A percentile compares a stretch with the other conserved stretches of the same genome.
Evolutionary conservation across 2,888 invertebrate genomes (phyloP).

Genomic region (Drosophila demipolita): DNA sequence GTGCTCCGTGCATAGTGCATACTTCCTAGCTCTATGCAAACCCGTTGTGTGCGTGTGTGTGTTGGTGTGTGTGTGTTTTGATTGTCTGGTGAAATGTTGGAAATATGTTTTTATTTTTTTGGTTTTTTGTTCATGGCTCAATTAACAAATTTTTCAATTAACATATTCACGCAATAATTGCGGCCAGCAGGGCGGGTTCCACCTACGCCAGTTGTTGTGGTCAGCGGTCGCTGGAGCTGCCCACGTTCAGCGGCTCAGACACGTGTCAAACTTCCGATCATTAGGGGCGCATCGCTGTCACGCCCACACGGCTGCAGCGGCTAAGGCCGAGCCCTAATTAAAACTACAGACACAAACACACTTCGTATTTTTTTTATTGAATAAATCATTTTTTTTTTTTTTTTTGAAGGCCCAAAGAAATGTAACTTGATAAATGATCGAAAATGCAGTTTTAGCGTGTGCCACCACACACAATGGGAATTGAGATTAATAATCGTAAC

Average conservation of each 20-base stretch:
- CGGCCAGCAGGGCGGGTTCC: constrained; percentile 29
- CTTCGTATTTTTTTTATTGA: constrained; percentile 30
- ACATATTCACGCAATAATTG: constrained; percentile 81
- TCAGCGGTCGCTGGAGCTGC: constrained; percentile 18
- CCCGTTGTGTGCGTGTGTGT: neutral
- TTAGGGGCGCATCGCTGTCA: constrained; percentile 64
- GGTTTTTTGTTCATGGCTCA: constrained; percentile 54
- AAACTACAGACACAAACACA: constrained; percentile 68
- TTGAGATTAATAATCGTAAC: constrained; percentile 74
- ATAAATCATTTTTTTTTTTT: constrained; percentile 4
- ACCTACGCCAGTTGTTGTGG: constrained; percentile 43
- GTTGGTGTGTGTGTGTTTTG: constrained; percentile 2
- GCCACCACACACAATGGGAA: constrained; percentile 67
- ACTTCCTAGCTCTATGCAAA: constrained; percentile 41
- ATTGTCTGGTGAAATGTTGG: constrained; percentile 64
- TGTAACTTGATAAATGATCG: constrained; percentile 72
- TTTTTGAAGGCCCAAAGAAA: constrained; percentile 12
- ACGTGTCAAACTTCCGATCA: constrained; percentile 81
- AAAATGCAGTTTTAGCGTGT: constrained; percentile 75
- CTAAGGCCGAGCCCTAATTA: constrained; percentile 63
- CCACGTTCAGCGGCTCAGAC: constrained; percentile 44
- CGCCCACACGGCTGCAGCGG: constrained; percentile 49
- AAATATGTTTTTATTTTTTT: constrained; percentile 45
- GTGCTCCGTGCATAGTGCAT: constrained; percentile 64
- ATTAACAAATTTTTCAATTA: constrained; percentile 77